A percentile compares a stretch with the other conserved stretches of the same genome.
Conservation (phyloP, 2,797 vertebrate genomes). For the Sternotherus odoratus region DNA sequence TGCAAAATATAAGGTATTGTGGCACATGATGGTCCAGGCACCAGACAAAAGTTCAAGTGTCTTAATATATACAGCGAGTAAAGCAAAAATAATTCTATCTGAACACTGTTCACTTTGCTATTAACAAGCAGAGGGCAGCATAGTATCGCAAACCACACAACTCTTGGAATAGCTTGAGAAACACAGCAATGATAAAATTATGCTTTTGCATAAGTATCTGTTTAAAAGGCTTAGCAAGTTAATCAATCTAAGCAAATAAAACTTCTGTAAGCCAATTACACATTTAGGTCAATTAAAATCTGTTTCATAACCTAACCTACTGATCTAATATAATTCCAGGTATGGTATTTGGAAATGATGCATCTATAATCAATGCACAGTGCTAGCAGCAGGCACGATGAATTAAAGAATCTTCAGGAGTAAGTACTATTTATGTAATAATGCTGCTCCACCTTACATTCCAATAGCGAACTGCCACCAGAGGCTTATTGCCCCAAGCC, state of each 20-base stretch:
- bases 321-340: neutral
- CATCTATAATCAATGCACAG: neutral
- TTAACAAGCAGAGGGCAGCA: constrained; percentile 77
- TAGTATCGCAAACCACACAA: constrained; percentile 8
- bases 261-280: neutral
- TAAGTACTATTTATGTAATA: neutral
- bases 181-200: neutral
- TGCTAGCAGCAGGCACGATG: neutral
- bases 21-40: neutral
- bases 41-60: neutral
- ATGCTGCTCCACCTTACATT: neutral
- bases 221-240: neutral
- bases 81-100: neutral
- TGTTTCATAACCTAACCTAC: neutral
- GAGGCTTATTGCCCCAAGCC: neutral
- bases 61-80: neutral
- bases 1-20: neutral
- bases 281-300: neutral
- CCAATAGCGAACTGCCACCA: no score
- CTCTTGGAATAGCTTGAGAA: neutral
- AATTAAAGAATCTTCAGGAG: neutral
- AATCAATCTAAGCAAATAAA: neutral
- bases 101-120: neutral
- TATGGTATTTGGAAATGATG: neutral
- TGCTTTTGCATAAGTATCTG: neutral